Base-by-base conservation (phyloP, 2,888 invertebrate species). In the Abrostola triplasia region DNA sequence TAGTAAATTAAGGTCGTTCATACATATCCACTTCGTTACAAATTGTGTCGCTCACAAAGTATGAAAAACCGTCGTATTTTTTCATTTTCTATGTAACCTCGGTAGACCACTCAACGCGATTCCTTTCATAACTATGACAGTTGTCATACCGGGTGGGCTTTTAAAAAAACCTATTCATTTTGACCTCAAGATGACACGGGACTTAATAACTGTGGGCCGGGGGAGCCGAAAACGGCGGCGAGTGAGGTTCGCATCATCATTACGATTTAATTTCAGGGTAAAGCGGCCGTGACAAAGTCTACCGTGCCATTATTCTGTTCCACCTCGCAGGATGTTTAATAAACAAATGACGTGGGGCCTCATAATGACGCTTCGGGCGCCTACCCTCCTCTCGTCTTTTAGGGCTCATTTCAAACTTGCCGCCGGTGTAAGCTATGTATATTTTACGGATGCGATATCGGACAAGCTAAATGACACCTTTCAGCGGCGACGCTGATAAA, bases 221-320 rank as follows among this genome's bases (percentile, higher is more conserved):
- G 85, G 86, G 78, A 70, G 84, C 85, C 89, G 84, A 90, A 90
- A 89, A 85, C 85, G 87, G 80, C 84, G 85, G 86, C 86, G 87
- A 90, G 86, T 88, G 89, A 86, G 87, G 87, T 86, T 86, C 88
- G 91, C 90, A 92, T 92, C 93, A 91, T 91, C 92, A 91, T 93
- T 93, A 92, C 91, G 88, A 92, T 94, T 94, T 92, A 93, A 94
- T 93, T 92, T 91, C 86, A 86, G 88, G 89, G 90, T 91, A 92
- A 92, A 91, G 89, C 90, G 90, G 84, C 89, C 91, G 88, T 90
- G 92, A 92, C 93, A 91, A 92, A 92, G 92, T 92, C 93, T 90
- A 86, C 87, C 84, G 80, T 83, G 85, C 92, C 91, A 93, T 94
- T 94, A 93, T 93, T 90, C 88, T 87, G 90, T 93, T 92, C 92